These are phyloP conservation scores for Muricea muricata DNA, from an alignment of 92 coral and sea anemone species.

Conservation along the genomic window DNA sequence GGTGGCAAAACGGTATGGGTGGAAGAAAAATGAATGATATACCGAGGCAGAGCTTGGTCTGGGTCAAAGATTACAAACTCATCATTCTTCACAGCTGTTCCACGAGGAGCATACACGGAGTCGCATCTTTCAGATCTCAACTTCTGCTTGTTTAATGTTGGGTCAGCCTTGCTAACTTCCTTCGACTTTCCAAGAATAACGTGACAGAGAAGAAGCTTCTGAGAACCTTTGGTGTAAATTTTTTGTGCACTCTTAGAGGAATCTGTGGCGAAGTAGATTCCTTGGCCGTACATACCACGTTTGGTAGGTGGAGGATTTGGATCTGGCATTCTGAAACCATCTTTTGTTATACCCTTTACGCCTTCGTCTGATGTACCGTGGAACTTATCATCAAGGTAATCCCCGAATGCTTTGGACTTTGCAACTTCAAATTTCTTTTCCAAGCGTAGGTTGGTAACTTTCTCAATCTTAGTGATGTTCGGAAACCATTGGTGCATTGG, in stretches of 20 bases:
- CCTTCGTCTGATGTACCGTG: conserved; percentile 45
- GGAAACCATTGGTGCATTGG: conserved; percentile 51
- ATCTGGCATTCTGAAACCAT: conserved; percentile 50
- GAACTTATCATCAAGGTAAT: conserved; percentile 33
- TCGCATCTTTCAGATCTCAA: conserved; percentile 12
- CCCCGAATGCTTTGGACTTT: conserved; percentile 43
- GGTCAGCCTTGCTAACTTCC: conserved; percentile 11
- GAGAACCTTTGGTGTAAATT: conserved; percentile 53
- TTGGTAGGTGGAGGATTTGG: conserved; percentile 28
- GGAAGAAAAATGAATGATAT: conserved; percentile 35
- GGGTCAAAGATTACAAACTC: conserved; percentile 62
- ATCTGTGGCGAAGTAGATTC: conserved; percentile 49
- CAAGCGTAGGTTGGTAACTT: conserved; percentile 29
- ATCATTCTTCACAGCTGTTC: conserved; percentile 46
- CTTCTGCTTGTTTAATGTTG: conserved; percentile 9
- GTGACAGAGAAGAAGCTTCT: conserved; percentile 42
- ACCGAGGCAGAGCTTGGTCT: conserved; percentile 52
- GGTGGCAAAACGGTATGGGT: background rate
- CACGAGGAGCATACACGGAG: conserved; percentile 19
- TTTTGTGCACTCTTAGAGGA: conserved; percentile 50
- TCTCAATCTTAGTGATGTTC: conserved; percentile 37
- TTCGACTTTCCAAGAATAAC: conserved; percentile 40
- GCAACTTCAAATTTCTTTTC: conserved; percentile 49
- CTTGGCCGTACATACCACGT: conserved; percentile 54
- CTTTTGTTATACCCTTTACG: conserved; percentile 28